Conservation (phyloP, 2,888 invertebrate species). For the Lasioglossum figueresi region DNA sequence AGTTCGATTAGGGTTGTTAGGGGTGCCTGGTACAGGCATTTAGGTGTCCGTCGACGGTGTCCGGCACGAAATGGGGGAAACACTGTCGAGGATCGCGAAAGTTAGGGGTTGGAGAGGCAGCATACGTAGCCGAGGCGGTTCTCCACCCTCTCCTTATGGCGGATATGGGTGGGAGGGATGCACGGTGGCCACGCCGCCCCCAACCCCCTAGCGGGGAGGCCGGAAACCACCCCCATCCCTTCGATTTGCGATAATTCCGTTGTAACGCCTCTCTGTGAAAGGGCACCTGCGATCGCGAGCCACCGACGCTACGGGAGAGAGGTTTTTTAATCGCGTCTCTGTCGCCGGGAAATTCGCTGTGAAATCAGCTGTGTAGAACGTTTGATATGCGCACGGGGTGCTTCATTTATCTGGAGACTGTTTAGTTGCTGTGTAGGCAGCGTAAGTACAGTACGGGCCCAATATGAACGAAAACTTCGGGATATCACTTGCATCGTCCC, state of each 20-base stretch:
- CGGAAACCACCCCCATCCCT: slow-evolving; percentile 61
- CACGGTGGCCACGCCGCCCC: slow-evolving; percentile 49
- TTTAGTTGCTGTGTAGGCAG: background rate
- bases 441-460: background rate
- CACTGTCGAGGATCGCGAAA: slow-evolving; percentile 30
- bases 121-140: slow-evolving; percentile 75
- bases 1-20: background rate
- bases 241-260: slow-evolving; percentile 49
- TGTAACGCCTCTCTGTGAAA: slow-evolving; percentile 69
- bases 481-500: background rate
- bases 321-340: slow-evolving; percentile 21
- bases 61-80: slow-evolving; percentile 12
- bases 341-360: slow-evolving; percentile 24
- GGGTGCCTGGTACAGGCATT: background rate
- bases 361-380: slow-evolving; percentile 15
- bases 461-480: background rate
- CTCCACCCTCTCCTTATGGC: slow-evolving; percentile 78
- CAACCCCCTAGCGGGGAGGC: slow-evolving; percentile 49
- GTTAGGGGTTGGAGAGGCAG: slow-evolving; percentile 58
- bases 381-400: background rate
- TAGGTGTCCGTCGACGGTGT: slow-evolving; percentile 8
- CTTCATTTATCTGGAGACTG: background rate
- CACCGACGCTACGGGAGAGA: background rate
- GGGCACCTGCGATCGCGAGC: slow-evolving; percentile 54
- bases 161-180: slow-evolving; percentile 67